phyloP scores from a whole-genome alignment of 2,113 vertebrate genomes.

The Microcebus lehilahytsara region DNA sequence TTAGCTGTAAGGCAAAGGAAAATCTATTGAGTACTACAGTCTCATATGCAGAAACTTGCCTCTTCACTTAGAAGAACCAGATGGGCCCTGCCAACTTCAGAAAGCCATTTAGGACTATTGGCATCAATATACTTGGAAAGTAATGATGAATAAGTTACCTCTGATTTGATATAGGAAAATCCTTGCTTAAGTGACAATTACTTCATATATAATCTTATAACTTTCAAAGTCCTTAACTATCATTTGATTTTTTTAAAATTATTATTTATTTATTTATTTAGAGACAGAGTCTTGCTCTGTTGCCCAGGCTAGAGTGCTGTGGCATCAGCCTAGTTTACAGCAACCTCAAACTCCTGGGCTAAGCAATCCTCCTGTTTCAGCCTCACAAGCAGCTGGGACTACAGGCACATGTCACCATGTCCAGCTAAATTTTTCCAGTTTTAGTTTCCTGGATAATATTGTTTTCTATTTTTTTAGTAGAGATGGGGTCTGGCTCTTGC shows the following conservation, averaged over 20 bases:
- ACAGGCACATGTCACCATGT: too few species aligned
- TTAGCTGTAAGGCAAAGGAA: conserved; percentile 1
- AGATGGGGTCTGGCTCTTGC: too few species aligned
- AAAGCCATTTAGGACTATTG: not conserved
- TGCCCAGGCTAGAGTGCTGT: too few species aligned
- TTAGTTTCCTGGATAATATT: too few species aligned
- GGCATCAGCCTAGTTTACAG: too few species aligned
- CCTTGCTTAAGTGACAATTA: not conserved
- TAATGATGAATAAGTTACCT: not conserved
- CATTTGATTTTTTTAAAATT: not conserved
- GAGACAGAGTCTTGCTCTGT: too few species aligned
- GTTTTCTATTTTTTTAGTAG: too few species aligned
- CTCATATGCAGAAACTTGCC: not conserved
- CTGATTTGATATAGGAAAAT: not conserved
- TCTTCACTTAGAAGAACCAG: not conserved
- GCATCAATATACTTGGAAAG: not conserved
- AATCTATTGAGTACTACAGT: not conserved
- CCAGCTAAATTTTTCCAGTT: too few species aligned
- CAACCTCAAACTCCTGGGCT: too few species aligned
- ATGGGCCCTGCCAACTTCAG: not conserved
- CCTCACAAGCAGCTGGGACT: too few species aligned
- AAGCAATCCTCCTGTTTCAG: too few species aligned
- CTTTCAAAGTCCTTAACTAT: not conserved
- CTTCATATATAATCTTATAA: not conserved
- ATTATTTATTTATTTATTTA: too few species aligned